Percentiles rank a stretch among this genome's conserved stretches.
Evolutionary conservation across 2,888 invertebrate species (phyloP).

Genomic region (Muscina levida): DNA sequence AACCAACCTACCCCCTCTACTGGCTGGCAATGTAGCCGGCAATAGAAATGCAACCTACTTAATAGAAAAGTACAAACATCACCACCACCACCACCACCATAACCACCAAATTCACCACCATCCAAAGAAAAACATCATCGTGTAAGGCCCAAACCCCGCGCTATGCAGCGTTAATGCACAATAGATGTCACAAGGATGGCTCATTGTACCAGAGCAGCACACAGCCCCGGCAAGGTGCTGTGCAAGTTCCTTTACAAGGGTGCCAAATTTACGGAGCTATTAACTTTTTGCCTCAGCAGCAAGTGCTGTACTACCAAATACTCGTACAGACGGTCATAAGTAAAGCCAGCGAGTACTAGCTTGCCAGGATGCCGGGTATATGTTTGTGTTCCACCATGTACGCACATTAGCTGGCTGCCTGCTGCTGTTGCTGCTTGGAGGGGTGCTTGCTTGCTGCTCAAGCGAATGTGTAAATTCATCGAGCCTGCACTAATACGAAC

Average conservation of each 20-base stretch:
- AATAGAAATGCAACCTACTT: no score
- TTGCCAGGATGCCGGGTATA: not conserved
- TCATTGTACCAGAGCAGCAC: no score
- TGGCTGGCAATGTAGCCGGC: not conserved
- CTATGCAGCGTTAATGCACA: slow-evolving; percentile 58
- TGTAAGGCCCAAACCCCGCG: not conserved
- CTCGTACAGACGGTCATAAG: no score
- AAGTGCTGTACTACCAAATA: slow-evolving; percentile 55
- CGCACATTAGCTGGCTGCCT: not conserved
- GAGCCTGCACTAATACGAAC: slow-evolving; percentile 63
- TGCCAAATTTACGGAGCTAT: slow-evolving; percentile 72
- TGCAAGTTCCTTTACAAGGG: slow-evolving; percentile 68
- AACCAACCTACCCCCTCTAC: slow-evolving; percentile 2
- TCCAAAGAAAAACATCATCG: slow-evolving; percentile 57
- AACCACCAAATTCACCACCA: slow-evolving; percentile 66
- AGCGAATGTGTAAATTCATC: slow-evolving; percentile 53
- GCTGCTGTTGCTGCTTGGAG: not conserved
- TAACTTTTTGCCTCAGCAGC: slow-evolving; percentile 74
- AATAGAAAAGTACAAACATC: not conserved
- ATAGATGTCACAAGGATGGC: slow-evolving; percentile 53
- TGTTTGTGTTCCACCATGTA: slow-evolving; percentile 22
- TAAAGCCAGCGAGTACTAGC: slow-evolving; percentile 22
- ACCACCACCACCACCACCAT: slow-evolving; percentile 47
- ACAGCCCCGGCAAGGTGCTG: slow-evolving; percentile 9
- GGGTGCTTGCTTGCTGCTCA: slow-evolving; percentile 24